A percentile compares a stretch with the other conserved stretches of the same genome.
These are phyloP conservation scores for Xanthia togata DNA, from an alignment of 2,888 invertebrate genomes.

Conservation along the genomic window DNA sequence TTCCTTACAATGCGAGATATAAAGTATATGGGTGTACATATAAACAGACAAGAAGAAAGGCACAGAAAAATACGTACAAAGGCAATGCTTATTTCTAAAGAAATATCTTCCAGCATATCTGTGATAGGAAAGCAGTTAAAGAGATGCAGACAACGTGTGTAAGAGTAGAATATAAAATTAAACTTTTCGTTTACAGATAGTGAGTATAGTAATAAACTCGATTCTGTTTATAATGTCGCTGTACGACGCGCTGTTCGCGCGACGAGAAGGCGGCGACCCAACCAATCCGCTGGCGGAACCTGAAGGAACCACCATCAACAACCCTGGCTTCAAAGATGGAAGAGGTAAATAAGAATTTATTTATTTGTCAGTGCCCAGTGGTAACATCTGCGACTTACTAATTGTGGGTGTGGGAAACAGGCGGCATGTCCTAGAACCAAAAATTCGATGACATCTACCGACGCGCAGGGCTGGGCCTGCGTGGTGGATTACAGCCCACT, in stretches of 20 bases:
- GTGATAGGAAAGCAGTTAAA: too few relatives aligned
- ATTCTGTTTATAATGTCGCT: constrained; percentile 94
- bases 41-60: too few relatives aligned
- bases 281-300: constrained; percentile 91
- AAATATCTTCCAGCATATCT: too few relatives aligned
- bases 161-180: neutral
- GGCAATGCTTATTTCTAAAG: too few relatives aligned
- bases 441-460: neutral
- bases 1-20: too few relatives aligned
- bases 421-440: neutral
- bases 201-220: constrained; percentile 94
- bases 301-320: constrained; percentile 94
- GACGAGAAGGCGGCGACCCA: constrained; percentile 95
- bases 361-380: neutral
- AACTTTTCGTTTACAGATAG: constrained; percentile 91
- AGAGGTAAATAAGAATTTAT: constrained; percentile 81
- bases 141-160: too few relatives aligned
- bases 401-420: neutral
- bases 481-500: neutral
- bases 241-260: constrained; percentile 95
- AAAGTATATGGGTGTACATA: too few relatives aligned
- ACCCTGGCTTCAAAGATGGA: constrained; percentile 95
- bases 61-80: too few relatives aligned
- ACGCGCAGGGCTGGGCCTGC: too few relatives aligned
- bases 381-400: neutral